These are phyloP conservation scores for Sycophila texana DNA, from an alignment of 2,888 invertebrate species.

Conservation along the genomic window DNA sequence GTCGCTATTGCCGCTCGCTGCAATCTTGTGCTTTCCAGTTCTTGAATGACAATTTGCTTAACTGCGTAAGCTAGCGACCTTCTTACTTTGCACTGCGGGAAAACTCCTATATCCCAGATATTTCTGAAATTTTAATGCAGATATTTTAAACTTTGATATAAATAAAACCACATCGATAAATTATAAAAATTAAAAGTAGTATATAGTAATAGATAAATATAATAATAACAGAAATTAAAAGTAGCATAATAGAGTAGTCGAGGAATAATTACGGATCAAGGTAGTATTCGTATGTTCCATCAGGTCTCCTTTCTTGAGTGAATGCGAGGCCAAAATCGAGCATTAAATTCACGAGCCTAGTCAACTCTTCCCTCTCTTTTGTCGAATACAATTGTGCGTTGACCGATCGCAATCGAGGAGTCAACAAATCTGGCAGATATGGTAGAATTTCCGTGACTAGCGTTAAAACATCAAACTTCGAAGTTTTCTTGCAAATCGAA, in stretches of 20 bases:
- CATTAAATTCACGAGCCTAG: slow-evolving; percentile 87
- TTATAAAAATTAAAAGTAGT: too few relatives aligned
- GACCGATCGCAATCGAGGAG: slow-evolving; percentile 68
- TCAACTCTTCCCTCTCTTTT: slow-evolving; percentile 83
- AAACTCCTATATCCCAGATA: slow-evolving; percentile 66
- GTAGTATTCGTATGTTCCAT: slow-evolving; percentile 84
- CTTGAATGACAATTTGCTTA: slow-evolving; percentile 70
- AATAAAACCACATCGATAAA: background rate
- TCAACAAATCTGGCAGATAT: slow-evolving; percentile 71
- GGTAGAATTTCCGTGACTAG: slow-evolving; percentile 68
- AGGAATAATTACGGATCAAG: slow-evolving; percentile 72
- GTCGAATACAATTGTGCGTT: slow-evolving; percentile 85
- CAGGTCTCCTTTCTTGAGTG: slow-evolving; percentile 85
- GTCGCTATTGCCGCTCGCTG: slow-evolving; percentile 62
- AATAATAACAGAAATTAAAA: background rate
- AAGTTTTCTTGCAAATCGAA: slow-evolving; percentile 62
- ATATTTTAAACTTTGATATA: background rate
- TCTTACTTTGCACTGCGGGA: slow-evolving; percentile 67
- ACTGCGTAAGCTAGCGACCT: slow-evolving; percentile 65
- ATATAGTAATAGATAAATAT: too few relatives aligned
- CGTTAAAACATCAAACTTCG: slow-evolving; percentile 64
- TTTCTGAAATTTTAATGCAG: slow-evolving; percentile 61
- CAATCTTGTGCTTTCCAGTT: slow-evolving; percentile 68
- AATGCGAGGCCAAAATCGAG: slow-evolving; percentile 92
- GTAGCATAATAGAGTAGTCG: background rate